These are phyloP conservation scores for Periplaneta americana DNA, from an alignment of 1,140 invertebrate genomes.

Conservation along the genomic window DNA sequence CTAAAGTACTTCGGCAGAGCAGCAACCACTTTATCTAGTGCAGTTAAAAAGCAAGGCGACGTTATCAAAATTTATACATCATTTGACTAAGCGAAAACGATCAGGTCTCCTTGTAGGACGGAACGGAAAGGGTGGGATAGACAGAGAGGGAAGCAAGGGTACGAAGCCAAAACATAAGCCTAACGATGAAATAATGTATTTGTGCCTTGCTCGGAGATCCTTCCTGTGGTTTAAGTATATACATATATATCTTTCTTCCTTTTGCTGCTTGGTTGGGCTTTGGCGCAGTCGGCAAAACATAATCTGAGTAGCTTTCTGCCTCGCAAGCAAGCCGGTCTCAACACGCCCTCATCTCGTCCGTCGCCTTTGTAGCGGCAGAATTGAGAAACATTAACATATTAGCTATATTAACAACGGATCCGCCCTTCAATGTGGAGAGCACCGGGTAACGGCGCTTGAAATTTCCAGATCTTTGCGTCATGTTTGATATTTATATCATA, in stretches of 20 bases:
- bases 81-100: slow-evolving; percentile 27
- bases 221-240: neutral
- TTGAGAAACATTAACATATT: neutral
- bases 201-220: neutral
- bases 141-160: neutral
- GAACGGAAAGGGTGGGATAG: slow-evolving; percentile 7
- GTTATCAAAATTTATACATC: slow-evolving; percentile 27
- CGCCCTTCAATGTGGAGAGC: too few species aligned
- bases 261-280: neutral
- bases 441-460: too few species aligned
- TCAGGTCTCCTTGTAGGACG: slow-evolving; percentile 1
- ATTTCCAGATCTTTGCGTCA: too few species aligned
- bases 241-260: neutral
- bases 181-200: slow-evolving; percentile 23
- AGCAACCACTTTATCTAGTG: slow-evolving; percentile 13
- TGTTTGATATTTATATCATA: too few species aligned
- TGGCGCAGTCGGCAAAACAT: slow-evolving; percentile 4
- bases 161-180: slow-evolving; percentile 22
- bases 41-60: slow-evolving; percentile 22
- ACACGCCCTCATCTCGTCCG: neutral
- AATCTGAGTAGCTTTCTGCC: neutral
- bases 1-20: too few species aligned
- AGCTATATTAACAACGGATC: too few species aligned
- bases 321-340: neutral
- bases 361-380: neutral